These are phyloP conservation scores for Andrena fulva DNA, from an alignment of 2,888 invertebrate genomes.

Conservation along the genomic window DNA sequence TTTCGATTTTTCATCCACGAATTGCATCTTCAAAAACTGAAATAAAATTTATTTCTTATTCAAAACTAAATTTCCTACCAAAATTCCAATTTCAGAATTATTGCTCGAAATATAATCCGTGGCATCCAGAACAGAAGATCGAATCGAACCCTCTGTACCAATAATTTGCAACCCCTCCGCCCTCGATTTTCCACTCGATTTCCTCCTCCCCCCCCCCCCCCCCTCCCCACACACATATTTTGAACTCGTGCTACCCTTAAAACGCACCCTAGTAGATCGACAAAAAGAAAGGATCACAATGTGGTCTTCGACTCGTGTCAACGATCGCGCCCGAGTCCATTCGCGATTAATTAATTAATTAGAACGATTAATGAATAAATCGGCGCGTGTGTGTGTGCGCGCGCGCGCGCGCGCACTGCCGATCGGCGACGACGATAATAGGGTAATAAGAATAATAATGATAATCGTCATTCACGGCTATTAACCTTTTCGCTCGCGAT, in stretches of 20 bases:
- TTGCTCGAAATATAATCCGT: background rate
- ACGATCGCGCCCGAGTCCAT: constrained; percentile 37
- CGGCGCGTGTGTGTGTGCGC: constrained; percentile 19
- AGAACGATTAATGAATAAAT: constrained; percentile 57
- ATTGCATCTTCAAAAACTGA: no score
- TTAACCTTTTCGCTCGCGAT: constrained; percentile 65
- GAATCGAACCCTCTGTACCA: background rate
- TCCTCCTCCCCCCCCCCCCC: background rate
- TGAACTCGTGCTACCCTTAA: constrained; percentile 11
- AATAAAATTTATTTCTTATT: no score
- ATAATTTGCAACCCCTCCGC: background rate
- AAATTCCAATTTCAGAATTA: background rate
- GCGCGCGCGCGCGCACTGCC: constrained; percentile 34
- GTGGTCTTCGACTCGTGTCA: constrained; percentile 66
- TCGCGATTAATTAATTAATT: constrained; percentile 58
- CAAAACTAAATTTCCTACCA: background rate
- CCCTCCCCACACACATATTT: background rate
- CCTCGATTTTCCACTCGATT: background rate
- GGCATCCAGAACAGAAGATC: background rate
- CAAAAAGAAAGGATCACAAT: constrained; percentile 74
- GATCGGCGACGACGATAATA: constrained; percentile 62
- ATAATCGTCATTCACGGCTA: constrained; percentile 63
- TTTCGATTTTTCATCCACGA: no score
- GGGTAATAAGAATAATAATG: constrained; percentile 66
- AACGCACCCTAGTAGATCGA: constrained; percentile 22